A percentile compares a stretch with the other conserved stretches of the same genome.
Evolutionary conservation across 2,797 vertebrate genomes (phyloP).

Genomic region (Fringilla coelebs): DNA sequence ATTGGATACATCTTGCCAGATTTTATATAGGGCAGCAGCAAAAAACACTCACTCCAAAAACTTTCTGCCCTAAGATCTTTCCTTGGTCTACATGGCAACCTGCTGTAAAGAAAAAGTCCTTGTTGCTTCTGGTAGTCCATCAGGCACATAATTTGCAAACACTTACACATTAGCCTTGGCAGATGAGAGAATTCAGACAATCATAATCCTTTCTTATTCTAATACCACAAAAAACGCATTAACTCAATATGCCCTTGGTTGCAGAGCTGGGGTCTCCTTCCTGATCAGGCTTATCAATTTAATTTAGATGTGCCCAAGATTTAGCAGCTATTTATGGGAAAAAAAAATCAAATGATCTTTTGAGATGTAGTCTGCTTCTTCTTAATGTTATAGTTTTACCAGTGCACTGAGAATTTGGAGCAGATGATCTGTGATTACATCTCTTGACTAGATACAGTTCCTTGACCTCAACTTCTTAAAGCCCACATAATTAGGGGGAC

Average conservation of each 20-base stretch:
- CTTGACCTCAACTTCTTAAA: not conserved
- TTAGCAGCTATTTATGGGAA: not conserved
- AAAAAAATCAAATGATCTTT: not conserved
- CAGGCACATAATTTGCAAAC: not conserved
- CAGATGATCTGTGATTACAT: not conserved
- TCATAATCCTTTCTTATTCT: not conserved
- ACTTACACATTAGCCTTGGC: not conserved
- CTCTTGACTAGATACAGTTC: not conserved
- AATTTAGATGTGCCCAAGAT: not conserved
- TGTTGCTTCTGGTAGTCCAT: not conserved
- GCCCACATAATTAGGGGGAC: not conserved
- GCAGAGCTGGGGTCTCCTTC: not conserved
- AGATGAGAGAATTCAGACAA: not conserved
- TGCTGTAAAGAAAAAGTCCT: not conserved
- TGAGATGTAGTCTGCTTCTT: not conserved
- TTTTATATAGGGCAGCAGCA: not conserved
- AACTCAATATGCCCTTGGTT: not conserved
- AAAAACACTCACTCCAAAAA: not conserved
- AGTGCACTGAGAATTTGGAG: not conserved
- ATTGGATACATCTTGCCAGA: not conserved
- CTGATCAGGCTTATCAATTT: not conserved
- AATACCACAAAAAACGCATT: not conserved
- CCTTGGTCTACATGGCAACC: not conserved
- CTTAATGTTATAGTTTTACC: not conserved
- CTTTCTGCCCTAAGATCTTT: not conserved